These are phyloP conservation scores for Sorex araneus DNA, from an alignment of 2,113 vertebrate species.

Conservation along the genomic window DNA sequence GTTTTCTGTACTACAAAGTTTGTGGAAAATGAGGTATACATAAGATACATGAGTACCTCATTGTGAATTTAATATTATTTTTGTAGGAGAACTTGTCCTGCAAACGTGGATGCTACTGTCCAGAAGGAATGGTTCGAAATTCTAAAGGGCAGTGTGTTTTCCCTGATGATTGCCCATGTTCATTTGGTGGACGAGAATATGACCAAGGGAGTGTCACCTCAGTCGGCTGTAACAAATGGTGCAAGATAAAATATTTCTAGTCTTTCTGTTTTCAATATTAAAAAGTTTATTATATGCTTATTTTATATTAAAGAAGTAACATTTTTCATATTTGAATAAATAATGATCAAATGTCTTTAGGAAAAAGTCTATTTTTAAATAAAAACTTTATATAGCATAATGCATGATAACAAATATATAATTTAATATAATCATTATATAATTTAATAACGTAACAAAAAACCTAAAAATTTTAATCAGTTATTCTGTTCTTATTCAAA, in stretches of 20 bases:
- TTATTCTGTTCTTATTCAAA: no score
- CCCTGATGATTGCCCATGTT: constrained; percentile 84
- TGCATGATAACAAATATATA: background rate
- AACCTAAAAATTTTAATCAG: no score
- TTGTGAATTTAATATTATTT: background rate
- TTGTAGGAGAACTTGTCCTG: constrained; percentile 77
- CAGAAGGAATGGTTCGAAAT: constrained; percentile 82
- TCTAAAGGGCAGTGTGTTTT: constrained; percentile 81
- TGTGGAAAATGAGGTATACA: no score
- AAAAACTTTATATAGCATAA: background rate
- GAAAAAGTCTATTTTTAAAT: background rate
- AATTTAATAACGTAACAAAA: no score
- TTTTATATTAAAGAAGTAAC: background rate
- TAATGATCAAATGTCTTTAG: constrained; percentile 16
- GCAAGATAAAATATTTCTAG: background rate
- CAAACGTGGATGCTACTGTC: constrained; percentile 86
- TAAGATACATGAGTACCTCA: background rate
- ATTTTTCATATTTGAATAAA: constrained; percentile 14
- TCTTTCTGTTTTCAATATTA: no score
- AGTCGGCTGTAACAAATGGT: constrained; percentile 85
- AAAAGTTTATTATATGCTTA: no score
- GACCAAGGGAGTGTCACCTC: constrained; percentile 79
- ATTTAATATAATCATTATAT: no score
- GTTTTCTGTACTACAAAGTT: background rate
- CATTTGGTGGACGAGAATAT: constrained; percentile 83